Conservation (phyloP, 1,140 invertebrate genomes). For the Cydia pomonella region DNA sequence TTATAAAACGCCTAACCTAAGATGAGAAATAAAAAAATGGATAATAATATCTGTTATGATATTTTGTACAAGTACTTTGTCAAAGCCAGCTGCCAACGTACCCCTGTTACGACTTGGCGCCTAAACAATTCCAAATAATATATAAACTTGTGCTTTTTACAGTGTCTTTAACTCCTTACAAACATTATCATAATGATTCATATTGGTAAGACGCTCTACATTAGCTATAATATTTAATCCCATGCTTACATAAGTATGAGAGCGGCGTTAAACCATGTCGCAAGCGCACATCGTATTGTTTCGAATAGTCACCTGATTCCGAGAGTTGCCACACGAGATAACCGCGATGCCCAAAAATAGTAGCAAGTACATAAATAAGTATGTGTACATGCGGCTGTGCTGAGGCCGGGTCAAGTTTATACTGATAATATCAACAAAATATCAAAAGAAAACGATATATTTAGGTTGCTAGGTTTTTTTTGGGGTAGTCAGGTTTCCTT, state of each 20-base stretch:
- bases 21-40: too few species aligned
- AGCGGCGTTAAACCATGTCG: background rate
- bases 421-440: background rate
- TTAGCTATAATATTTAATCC: background rate
- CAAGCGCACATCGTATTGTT: background rate
- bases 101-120: too few species aligned
- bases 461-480: too few species aligned
- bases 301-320: slow-evolving; percentile 5
- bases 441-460: too few species aligned
- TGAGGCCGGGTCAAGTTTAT: background rate
- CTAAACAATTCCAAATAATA: too few species aligned
- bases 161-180: background rate
- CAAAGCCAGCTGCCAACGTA: too few species aligned
- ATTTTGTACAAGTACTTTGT: too few species aligned
- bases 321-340: background rate
- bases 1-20: too few species aligned
- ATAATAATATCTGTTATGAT: too few species aligned
- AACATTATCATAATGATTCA: background rate
- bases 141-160: background rate
- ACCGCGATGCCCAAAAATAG: background rate
- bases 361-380: background rate
- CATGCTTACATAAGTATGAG: slow-evolving; percentile 1
- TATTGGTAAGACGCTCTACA: background rate
- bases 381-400: background rate
- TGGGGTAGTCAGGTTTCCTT: too few species aligned